A percentile compares a stretch with the other conserved stretches of the same genome.
Conservation (phyloP, 2,888 invertebrate species). For the Dolichomitus sp. region DNA sequence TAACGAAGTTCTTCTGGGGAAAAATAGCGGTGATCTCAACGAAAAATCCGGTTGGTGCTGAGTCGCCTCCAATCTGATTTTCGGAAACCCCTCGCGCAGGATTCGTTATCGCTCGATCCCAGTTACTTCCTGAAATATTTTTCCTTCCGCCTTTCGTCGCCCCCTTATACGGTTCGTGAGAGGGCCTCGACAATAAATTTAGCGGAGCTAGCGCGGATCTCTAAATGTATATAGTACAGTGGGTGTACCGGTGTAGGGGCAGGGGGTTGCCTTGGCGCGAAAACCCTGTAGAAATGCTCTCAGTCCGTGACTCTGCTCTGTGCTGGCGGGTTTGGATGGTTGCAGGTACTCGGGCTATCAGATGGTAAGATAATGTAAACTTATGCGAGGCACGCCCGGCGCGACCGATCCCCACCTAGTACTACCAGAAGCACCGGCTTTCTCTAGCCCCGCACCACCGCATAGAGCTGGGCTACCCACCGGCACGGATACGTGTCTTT, state of each 20-base stretch:
- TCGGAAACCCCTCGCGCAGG: neutral
- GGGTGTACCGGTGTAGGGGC: conserved; percentile 19
- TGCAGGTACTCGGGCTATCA: conserved; percentile 79
- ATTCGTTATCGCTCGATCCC: conserved; percentile 9
- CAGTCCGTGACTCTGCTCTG: conserved; percentile 58
- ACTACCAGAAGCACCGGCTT: conserved; percentile 52
- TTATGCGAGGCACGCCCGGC: conserved; percentile 85
- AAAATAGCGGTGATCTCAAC: conserved; percentile 10
- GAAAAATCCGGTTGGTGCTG: conserved; percentile 36
- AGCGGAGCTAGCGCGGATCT: conserved; percentile 11
- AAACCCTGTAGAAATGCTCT: conserved; percentile 64
- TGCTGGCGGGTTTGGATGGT: conserved; percentile 34
- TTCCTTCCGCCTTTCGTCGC: conserved; percentile 32
- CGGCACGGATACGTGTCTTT: conserved; percentile 56
- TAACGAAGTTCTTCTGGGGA: conserved; percentile 1
- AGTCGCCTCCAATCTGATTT: conserved; percentile 11
- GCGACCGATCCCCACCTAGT: conserved; percentile 72
- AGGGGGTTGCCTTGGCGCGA: conserved; percentile 41
- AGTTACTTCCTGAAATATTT: conserved; percentile 37
- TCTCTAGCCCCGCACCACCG: conserved; percentile 21
- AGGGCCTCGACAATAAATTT: conserved; percentile 40
- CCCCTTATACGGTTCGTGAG: conserved; percentile 1
- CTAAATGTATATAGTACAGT: neutral
- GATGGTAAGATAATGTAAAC: conserved; percentile 86
- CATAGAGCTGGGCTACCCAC: conserved; percentile 23